Base-by-base conservation (phyloP, 2,888 invertebrate species). In the Erebia epiphron region DNA sequence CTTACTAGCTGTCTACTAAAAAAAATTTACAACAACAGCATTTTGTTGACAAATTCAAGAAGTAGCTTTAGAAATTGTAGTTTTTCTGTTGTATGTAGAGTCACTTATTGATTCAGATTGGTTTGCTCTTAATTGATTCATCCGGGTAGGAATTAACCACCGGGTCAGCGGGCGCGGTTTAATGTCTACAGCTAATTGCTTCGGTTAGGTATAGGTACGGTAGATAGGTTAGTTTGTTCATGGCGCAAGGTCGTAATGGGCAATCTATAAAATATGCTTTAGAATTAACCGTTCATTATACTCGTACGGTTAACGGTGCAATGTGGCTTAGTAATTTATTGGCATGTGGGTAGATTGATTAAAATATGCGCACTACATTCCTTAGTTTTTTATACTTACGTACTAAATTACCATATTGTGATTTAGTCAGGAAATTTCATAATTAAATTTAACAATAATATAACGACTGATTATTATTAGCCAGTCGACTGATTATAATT, bases 81-180 rank as follows among this genome's bases (percentile, higher is more conserved):
- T 0, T 46, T 46, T 46, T 46, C 2, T 46, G 13, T 11, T 50
- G 52, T n/a, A 16, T 16, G n/a, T n/a, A 18, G 52, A 16, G 54
- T 54, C 18, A 18, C 52, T 52, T 66, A 66, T 66, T 58, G 58
- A 67, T 67, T 67, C 67, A 58, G 57, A 78, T 67, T 76, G 70
- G 75, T 68, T 67, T 57, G 68, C 69, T 78, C 61, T 67, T 76
- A 78, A 78, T 78, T 78, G 78, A 79, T 77, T 75, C 72, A 76
- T 77, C 76, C 71, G 76, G 76, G 73, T 76, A 82, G 80, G 83
- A 82, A 85, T 86, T 81, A 79, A 86, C 84, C 83, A 73, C 58
- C 77, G 81, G 86, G 87, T 87, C 83, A 83, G 76, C 75, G 73
- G 77, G 76, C 84, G 85, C 85, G 83, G 82, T 83, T 81, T 81